Evolutionary conservation across 2,113 vertebrate genomes (phyloP), one percentile per base, ranked within the genome.

Genomic region (Aptenodytes patagonicus): DNA sequence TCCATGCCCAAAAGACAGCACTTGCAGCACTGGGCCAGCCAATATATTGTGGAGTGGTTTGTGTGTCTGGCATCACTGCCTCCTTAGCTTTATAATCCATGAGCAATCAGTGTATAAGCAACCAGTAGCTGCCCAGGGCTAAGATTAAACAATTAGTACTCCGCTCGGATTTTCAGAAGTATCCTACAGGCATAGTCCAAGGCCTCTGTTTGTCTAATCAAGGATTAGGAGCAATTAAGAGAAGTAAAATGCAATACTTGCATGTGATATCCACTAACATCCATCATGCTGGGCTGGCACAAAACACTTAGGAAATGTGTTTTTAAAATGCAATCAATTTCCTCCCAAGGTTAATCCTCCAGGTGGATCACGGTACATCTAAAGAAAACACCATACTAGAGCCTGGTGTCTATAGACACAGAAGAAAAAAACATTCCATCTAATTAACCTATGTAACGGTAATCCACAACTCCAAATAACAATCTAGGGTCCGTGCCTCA

Each of bases 221-320:
- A 92, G 81, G 90, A 93, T 91, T 93, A 82, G 52, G 29, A 94
- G 42, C 25, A 82, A 75, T 87, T 93, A 71, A 40, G 38, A 66
- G 55, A 68, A 57, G 31, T 14, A 14, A 72, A 44, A 34, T 36
- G 40, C 34, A 31, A 26, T 25, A 6, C 2, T 25, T 68, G 31
- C 34, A 6, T 3, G 32, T 3, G 32, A 29, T 34, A 36, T 16
- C 47, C 34, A 34, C 3, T 46, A 57, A 72, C 4, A 89, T 31
- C 36, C 40, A 34, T 31, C 71, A 10, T 1, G 10, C 21, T 52
- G 40, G 21, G 29, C 29, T 87, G 52, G 52, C 8, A 9, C 34
- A 91, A 34, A 72, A 64, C 32, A 13, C 10, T 52, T 54, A 11
- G 10, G 47, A 90, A 58, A 64, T 1, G 12, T 13, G 28, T 16